phyloP scores from a whole-genome alignment of 2,797 vertebrate genomes.

The Rhinatrema bivittatum region DNA sequence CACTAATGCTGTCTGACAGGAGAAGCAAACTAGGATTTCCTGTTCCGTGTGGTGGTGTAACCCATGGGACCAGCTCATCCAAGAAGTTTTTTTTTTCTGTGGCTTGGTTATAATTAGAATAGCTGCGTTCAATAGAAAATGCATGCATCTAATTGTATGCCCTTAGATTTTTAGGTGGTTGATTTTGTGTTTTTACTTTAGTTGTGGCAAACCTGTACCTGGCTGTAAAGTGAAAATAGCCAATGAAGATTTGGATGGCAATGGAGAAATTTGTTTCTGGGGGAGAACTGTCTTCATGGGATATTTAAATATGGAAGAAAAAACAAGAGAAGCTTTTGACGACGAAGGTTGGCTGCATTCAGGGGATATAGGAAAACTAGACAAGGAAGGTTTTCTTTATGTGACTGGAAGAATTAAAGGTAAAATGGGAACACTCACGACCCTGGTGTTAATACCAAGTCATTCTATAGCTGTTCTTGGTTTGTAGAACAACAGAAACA shows the following conservation, averaged over 20 bases:
- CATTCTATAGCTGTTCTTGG: too few species aligned
- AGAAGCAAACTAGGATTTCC: too few species aligned
- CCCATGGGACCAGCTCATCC: too few species aligned
- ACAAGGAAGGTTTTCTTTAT: constrained; percentile 73
- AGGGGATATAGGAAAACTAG: constrained; percentile 69
- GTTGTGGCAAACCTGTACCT: constrained; percentile 73
- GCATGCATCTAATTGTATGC: too few species aligned
- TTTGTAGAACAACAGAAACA: too few species aligned
- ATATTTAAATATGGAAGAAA: constrained; percentile 79
- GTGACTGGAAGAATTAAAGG: constrained; percentile 83
- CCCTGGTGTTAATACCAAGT: too few species aligned
- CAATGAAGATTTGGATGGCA: constrained; percentile 56
- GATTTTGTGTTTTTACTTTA: constrained; percentile 39
- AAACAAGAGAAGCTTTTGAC: constrained; percentile 68
- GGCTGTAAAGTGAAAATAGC: constrained; percentile 70
- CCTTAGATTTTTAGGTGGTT: too few species aligned
- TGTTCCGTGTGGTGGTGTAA: too few species aligned
- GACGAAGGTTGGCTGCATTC: constrained; percentile 77
- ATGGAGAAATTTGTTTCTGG: constrained; percentile 80
- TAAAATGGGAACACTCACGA: constrained; percentile 29
- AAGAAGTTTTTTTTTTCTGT: too few species aligned
- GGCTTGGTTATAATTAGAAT: too few species aligned
- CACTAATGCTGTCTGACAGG: too few species aligned
- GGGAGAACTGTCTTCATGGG: constrained; percentile 83
- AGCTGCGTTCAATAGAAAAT: too few species aligned